Conservation (phyloP, 92 coral and sea anemone genomes). For the Virgularia gustaviana region DNA sequence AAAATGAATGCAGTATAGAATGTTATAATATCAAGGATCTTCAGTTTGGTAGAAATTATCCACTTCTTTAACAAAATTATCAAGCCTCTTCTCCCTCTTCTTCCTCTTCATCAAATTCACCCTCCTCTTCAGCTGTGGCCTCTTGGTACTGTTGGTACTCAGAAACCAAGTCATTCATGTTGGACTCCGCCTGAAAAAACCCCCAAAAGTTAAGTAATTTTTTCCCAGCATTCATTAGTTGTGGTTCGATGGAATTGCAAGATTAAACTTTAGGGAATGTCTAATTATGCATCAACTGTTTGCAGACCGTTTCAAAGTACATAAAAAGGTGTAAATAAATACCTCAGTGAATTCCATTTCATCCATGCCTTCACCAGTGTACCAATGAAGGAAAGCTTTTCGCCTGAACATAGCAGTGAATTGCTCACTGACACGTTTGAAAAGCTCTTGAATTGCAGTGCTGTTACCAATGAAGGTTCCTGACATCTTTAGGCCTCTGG, state of each 20-base stretch:
- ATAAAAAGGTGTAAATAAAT: no score
- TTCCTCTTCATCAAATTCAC: constrained; percentile 99
- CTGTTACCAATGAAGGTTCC: constrained; percentile 98
- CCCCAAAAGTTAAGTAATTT: no score
- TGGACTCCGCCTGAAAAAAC: constrained; percentile 98
- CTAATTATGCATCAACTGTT: no score
- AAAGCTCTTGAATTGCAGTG: constrained; percentile 98
- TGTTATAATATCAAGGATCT: no score
- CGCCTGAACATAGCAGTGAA: constrained; percentile 99
- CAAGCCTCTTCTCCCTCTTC: constrained; percentile 63
- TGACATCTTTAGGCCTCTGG: constrained; percentile 96
- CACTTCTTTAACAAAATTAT: no score
- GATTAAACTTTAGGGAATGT: no score
- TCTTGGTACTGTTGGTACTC: constrained; percentile 99
- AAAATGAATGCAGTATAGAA: no score
- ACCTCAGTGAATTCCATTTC: constrained; percentile 97
- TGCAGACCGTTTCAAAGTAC: no score
- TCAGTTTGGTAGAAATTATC: no score
- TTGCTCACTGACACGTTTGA: constrained; percentile 98
- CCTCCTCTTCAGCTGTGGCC: constrained; percentile 98
- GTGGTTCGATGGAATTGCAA: no score
- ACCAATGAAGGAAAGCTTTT: constrained; percentile 99
- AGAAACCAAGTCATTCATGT: constrained; percentile 99
- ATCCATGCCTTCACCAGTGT: constrained; percentile 99
- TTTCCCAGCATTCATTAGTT: no score